These are phyloP conservation scores for Campoplex capitator DNA, from an alignment of 2,888 invertebrate species.

Conservation along the genomic window DNA sequence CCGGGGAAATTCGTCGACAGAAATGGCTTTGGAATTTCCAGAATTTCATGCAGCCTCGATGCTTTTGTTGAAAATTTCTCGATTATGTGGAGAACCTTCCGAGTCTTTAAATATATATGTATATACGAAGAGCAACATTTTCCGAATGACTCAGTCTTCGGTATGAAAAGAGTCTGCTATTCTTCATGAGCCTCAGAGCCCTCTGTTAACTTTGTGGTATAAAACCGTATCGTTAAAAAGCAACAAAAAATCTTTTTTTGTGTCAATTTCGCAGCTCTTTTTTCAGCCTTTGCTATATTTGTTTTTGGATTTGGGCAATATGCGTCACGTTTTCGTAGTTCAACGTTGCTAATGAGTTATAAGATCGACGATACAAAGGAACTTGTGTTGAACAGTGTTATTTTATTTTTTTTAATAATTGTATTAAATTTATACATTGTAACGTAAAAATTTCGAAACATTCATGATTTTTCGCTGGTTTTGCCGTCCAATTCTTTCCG, in stretches of 20 bases:
- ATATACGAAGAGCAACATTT: not conserved
- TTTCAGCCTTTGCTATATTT: too few relatives aligned
- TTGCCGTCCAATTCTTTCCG: too few relatives aligned
- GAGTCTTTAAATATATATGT: not conserved
- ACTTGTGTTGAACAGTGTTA: not conserved
- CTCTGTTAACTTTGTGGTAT: not conserved
- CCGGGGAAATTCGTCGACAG: slow-evolving; percentile 1
- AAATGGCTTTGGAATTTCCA: slow-evolving; percentile 36
- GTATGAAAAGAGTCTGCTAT: too few relatives aligned
- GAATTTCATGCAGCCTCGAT: slow-evolving; percentile 14
- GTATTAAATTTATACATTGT: too few relatives aligned
- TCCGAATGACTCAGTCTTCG: not conserved
- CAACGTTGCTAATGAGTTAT: too few relatives aligned
- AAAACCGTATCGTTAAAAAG: too few relatives aligned
- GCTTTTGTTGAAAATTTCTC: slow-evolving; percentile 39
- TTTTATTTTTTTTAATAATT: too few relatives aligned
- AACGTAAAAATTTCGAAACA: not conserved
- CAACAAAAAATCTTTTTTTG: too few relatives aligned
- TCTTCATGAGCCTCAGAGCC: not conserved
- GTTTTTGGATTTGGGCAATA: too few relatives aligned
- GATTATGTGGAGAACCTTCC: slow-evolving; percentile 10
- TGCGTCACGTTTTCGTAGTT: too few relatives aligned
- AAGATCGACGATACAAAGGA: not conserved
- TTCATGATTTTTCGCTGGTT: too few relatives aligned
- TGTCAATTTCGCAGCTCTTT: too few relatives aligned